A percentile compares a stretch with the other conserved stretches of the same genome.
These are phyloP conservation scores for Koerneria pararmatus DNA, from an alignment of 2,888 invertebrate species.

Conservation along the genomic window DNA sequence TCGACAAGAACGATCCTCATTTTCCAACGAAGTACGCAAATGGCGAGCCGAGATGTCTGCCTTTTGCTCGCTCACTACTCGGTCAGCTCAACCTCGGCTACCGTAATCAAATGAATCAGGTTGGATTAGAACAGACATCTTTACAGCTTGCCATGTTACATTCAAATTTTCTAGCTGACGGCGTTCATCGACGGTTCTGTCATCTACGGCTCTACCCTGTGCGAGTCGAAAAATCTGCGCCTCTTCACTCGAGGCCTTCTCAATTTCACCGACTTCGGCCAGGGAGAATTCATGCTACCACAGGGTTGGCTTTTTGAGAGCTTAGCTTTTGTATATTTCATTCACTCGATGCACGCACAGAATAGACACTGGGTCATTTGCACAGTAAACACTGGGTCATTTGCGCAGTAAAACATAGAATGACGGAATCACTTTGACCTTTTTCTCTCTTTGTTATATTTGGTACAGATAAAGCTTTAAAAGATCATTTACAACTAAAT, in stretches of 20 bases:
- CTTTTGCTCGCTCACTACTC: slow-evolving; percentile 87
- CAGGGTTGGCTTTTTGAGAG: slow-evolving; percentile 43
- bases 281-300: slow-evolving; percentile 54
- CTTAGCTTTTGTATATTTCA: too few species aligned
- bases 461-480: too few species aligned
- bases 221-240: slow-evolving; percentile 74
- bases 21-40: slow-evolving; percentile 77
- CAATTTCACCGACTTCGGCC: slow-evolving; percentile 57
- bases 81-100: slow-evolving; percentile 77
- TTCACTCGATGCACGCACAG: too few species aligned
- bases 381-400: too few species aligned
- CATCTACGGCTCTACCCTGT: slow-evolving; percentile 83
- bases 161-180: slow-evolving; percentile 76
- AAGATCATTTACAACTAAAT: too few species aligned
- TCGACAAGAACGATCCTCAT: slow-evolving; percentile 82
- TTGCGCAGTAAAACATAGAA: too few species aligned
- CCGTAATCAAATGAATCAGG: slow-evolving; percentile 47
- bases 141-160: background rate
- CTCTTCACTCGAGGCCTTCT: slow-evolving; percentile 66
- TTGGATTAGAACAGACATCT: background rate
- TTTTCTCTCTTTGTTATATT: too few species aligned
- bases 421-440: too few species aligned
- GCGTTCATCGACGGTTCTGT: slow-evolving; percentile 76
- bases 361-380: too few species aligned
- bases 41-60: slow-evolving; percentile 80